phyloP scores from a whole-genome alignment of 1,140 invertebrate genomes.

The Heliconius eleuchia region DNA sequence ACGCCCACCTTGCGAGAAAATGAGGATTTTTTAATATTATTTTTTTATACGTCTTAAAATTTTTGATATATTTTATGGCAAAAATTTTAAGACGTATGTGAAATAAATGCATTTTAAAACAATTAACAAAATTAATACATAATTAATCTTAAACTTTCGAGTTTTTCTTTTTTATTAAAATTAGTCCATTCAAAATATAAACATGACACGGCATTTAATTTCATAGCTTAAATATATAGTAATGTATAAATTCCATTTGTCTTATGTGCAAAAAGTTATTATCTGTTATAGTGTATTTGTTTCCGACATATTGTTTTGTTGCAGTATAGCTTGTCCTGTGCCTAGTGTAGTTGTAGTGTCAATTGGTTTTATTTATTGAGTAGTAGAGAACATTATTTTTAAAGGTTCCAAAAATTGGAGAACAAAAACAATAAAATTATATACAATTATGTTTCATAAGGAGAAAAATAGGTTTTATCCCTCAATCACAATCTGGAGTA shows the following conservation, averaged over 20 bases:
- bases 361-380: background rate
- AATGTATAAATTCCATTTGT: too few species aligned
- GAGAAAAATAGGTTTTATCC: background rate
- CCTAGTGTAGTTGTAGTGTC: background rate
- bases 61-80: background rate
- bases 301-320: background rate
- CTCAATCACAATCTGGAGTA: background rate
- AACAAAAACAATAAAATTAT: background rate
- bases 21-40: background rate
- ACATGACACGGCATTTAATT: too few species aligned
- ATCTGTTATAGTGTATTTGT: background rate
- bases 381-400: background rate
- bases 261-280: too few species aligned
- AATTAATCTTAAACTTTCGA: too few species aligned
- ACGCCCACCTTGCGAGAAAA: constrained; percentile 57
- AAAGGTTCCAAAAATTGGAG: background rate
- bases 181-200: too few species aligned
- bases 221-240: too few species aligned
- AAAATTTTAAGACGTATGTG: too few species aligned
- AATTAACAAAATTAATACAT: too few species aligned
- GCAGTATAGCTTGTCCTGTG: background rate
- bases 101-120: too few species aligned
- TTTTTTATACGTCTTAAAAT: too few species aligned
- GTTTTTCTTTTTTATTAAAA: too few species aligned
- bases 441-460: background rate